phyloP scores from a whole-genome alignment of 2,888 invertebrate genomes.

The Microctonus aethiopoides region DNA sequence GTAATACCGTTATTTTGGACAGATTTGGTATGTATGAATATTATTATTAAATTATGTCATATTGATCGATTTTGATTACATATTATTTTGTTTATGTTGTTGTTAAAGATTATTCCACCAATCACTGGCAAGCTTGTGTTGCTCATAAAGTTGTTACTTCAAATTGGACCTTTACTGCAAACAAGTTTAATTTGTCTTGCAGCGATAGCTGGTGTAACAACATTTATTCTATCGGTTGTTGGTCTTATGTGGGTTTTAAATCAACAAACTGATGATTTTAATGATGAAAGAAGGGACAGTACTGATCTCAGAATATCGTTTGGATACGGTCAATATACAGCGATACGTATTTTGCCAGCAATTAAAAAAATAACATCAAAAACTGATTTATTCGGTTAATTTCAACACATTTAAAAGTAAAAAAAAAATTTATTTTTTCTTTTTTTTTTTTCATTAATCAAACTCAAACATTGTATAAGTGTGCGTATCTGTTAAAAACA shows the following conservation, averaged over 20 bases:
- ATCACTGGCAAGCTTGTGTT: conserved; percentile 47
- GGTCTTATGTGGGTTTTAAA: conserved; percentile 56
- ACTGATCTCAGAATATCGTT: conserved; percentile 60
- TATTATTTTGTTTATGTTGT: conserved; percentile 10
- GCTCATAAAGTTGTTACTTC: conserved; percentile 49
- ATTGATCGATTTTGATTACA: neutral
- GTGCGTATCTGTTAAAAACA: neutral
- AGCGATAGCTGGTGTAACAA: conserved; percentile 52
- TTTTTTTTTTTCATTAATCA: neutral
- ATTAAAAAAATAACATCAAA: conserved; percentile 62
- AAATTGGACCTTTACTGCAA: conserved; percentile 55
- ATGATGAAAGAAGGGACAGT: conserved; percentile 52
- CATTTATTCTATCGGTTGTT: conserved; percentile 53
- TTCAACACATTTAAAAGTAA: neutral
- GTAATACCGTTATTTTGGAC: conserved; percentile 80
- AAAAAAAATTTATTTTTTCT: neutral
- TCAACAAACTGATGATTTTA: conserved; percentile 49
- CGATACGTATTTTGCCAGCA: conserved; percentile 61
- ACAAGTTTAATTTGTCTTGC: conserved; percentile 52
- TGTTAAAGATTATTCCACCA: conserved; percentile 51
- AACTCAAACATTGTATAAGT: neutral
- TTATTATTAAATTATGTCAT: neutral
- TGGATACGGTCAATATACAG: conserved; percentile 60
- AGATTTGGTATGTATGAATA: conserved; percentile 71
- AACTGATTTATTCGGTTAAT: conserved; percentile 58